phyloP scores from a whole-genome alignment of 1,140 invertebrate genomes.

The Pseudomyrmex dendroicus region DNA sequence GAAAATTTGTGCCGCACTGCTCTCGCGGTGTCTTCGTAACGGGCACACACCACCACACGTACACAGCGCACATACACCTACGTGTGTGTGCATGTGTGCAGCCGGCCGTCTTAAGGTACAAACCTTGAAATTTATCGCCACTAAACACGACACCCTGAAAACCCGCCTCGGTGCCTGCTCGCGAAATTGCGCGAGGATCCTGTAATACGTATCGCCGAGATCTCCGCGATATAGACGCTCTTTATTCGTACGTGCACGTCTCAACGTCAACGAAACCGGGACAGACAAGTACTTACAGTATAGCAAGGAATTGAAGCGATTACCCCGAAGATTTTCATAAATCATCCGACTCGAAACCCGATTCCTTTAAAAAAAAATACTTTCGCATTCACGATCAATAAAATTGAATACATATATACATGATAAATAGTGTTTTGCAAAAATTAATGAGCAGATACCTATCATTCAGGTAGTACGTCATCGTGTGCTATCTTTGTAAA shows the following conservation, averaged over 20 bases:
- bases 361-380: no score
- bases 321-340: constrained; percentile 12
- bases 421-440: constrained; percentile 1
- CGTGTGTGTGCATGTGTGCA: constrained; percentile 12
- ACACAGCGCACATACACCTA: no score
- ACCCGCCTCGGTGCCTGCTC: constrained; percentile 43
- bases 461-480: neutral
- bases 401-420: no score
- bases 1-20: constrained; percentile 72
- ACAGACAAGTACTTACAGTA: neutral
- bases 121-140: constrained; percentile 73
- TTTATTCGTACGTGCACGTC: constrained; percentile 22
- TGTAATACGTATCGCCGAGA: constrained; percentile 55
- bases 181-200: constrained; percentile 64
- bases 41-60: constrained; percentile 17
- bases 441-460: neutral
- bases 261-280: constrained; percentile 30
- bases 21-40: constrained; percentile 39
- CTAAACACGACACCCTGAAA: constrained; percentile 71
- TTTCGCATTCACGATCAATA: no score
- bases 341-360: neutral
- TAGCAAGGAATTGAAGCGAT: constrained; percentile 8
- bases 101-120: constrained; percentile 64
- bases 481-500: constrained; percentile 31
- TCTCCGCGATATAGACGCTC: constrained; percentile 28